phyloP scores from a whole-genome alignment of 2,797 vertebrate species.

The Peromyscus nudipes region DNA sequence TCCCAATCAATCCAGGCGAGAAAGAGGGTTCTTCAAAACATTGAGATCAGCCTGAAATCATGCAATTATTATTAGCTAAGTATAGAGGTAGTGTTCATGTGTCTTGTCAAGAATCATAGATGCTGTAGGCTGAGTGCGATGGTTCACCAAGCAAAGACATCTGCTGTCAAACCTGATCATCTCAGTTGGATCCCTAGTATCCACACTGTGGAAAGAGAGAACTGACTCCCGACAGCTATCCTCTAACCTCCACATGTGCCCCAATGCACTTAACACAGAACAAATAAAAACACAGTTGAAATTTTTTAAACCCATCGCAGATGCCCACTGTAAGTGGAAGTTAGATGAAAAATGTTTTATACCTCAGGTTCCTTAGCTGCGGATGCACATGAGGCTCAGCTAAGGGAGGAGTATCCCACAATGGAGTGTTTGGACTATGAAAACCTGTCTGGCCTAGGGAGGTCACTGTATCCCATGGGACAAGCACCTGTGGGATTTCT shows the following conservation, averaged over 20 bases:
- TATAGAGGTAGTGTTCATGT: neutral
- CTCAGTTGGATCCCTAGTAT: neutral
- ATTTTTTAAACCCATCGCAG: neutral
- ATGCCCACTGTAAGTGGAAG: neutral
- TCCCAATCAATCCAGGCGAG: neutral
- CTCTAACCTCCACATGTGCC: neutral
- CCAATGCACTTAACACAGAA: neutral
- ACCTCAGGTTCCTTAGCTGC: neutral
- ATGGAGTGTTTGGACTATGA: neutral
- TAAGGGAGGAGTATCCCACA: neutral
- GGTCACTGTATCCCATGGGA: neutral
- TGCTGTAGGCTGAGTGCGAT: neutral
- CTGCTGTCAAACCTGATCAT: neutral
- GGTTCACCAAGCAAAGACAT: neutral
- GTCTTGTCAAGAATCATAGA: neutral
- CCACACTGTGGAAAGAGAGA: neutral
- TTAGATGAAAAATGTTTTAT: neutral
- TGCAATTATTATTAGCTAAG: neutral
- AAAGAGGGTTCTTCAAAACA: neutral
- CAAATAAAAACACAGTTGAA: neutral
- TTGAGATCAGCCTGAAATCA: neutral
- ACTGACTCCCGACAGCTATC: neutral
- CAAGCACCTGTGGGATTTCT: neutral
- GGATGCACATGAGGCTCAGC: neutral
- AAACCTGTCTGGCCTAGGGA: neutral